Evolutionary conservation across 2,797 vertebrate genomes (phyloP), one percentile per base, ranked within the genome.

Genomic region (Molothrus aeneus): DNA sequence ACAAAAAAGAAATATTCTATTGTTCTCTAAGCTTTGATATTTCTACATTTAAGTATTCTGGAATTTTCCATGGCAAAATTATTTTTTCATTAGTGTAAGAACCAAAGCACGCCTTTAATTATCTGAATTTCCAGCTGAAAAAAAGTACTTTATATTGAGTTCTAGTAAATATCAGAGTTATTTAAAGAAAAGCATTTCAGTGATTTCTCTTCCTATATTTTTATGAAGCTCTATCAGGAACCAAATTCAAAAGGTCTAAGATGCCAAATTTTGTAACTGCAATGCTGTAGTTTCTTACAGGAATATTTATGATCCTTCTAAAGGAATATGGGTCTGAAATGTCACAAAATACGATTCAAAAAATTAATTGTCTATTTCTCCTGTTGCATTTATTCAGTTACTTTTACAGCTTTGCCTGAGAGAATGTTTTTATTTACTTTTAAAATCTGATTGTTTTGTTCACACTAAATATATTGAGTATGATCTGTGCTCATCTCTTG

Each of bases 391-490:
- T 69, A 63, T 83, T 91, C 54, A 42, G 32, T 61, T 80, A 51
- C 17, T 53, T 88, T 75, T 86, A 65, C 22, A 80, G 51, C 20
- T 70, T 80, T 56, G 54, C 68, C 72, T 66, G 17, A 80, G 28
- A 84, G 38, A 81, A 79, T 54, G 36, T 1, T 86, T 84, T 66
- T 86, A 68, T 64, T 95, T 92, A 43, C 48, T 79, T 90, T 77
- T 79, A 85, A 38, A 73, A 60, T 68, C 34, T 75, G 51, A 92
- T 88, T 83, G 22, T 51, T 95, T 72, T 85, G 38, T 80, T 95
- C 66, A 91, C 50, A 90, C 50, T 75, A 78, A 77, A 50, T 74
- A 43, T 29, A 36, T 71, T 90, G 38, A 65, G 9, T 61, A 10
- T 91, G 53, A 82, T 81, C 28, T 3, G 4, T 34, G 32, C 28